Base-by-base conservation (phyloP, 1,140 invertebrate species). In the Lepidurus apus region DNA sequence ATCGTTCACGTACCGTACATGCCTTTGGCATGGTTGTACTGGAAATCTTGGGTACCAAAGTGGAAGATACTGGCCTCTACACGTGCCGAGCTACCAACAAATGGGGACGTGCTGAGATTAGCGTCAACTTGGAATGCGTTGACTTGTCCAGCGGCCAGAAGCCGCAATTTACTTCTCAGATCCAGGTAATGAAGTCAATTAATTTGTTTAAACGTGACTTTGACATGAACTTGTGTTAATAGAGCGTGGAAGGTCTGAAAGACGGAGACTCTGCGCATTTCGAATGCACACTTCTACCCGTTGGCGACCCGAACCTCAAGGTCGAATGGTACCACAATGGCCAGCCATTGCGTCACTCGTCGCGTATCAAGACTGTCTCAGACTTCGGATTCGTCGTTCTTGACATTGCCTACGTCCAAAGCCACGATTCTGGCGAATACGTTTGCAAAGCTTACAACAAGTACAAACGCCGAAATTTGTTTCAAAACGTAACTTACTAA, bases 251-350 rank as follows among this genome's bases (percentile, higher is more conserved):
- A 80, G 93, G 93, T 79, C 87, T 98, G 34, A 94, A 95, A 84
- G 95, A 98, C 85, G 93, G 94, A 1, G 93, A 96, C 84, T 92
- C 93, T 0, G 94, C 93, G 77, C 95, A 97, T 86, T 95, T 97
- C 83, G 95, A 97, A 86, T 96, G 94, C 82, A 95, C 93, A 7
- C 86, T 97, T 42, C 90, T 95, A 26, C 95, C 95, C 6, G 92
- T 95, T n/a, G 93, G 93, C 78, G 95, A 98, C 87, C 94, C 95
- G 10, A 90, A 93, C n/a, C 90, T 98, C 86, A 94, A 93, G 83
- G 93, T 98, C 21, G 96, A 98, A 87, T 98, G 96, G 96, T 97
- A 95, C 85, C 93, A 97, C 81, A 96, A 98, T 84, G 94, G 94
- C 7, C 88, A 93, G 83, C 93, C 93, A 42, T 83, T 97, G 74